Conservation (phyloP, 2,888 invertebrate genomes). For the Diplolepis rosae region DNA sequence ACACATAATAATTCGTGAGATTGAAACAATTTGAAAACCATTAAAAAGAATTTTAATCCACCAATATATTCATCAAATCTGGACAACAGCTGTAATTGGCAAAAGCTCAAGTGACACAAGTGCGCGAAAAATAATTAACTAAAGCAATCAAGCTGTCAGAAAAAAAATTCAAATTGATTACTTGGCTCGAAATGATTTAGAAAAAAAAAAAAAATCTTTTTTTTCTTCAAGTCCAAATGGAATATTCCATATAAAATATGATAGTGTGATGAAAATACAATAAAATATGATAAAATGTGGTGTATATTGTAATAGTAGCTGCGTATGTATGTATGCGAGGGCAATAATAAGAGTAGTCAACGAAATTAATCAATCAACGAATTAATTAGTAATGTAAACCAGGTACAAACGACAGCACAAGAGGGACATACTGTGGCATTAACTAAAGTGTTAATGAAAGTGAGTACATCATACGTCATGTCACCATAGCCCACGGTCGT, state of each 20-base stretch:
- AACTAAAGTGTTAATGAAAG: conserved; percentile 74
- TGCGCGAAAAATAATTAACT: no score
- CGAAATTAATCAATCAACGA: conserved; percentile 24
- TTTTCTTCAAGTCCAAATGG: no score
- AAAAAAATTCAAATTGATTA: neutral
- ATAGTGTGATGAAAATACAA: neutral
- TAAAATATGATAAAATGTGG: no score
- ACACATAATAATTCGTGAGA: no score
- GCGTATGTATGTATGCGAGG: neutral
- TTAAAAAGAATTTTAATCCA: no score
- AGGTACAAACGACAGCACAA: conserved; percentile 62
- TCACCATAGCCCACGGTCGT: conserved; percentile 99
- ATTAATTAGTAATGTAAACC: conserved; percentile 28
- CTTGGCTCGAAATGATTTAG: no score
- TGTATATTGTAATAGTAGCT: neutral
- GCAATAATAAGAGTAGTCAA: neutral
- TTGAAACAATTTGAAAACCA: no score
- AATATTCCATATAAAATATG: neutral
- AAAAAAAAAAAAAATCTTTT: no score
- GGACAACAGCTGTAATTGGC: no score
- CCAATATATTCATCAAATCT: no score
- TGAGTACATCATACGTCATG: conserved; percentile 92
- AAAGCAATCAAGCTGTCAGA: neutral
- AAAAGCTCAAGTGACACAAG: no score
- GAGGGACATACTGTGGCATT: conserved; percentile 68